Conservation (phyloP, 2,113 vertebrate genomes). For the Siphamia tubifer region DNA sequence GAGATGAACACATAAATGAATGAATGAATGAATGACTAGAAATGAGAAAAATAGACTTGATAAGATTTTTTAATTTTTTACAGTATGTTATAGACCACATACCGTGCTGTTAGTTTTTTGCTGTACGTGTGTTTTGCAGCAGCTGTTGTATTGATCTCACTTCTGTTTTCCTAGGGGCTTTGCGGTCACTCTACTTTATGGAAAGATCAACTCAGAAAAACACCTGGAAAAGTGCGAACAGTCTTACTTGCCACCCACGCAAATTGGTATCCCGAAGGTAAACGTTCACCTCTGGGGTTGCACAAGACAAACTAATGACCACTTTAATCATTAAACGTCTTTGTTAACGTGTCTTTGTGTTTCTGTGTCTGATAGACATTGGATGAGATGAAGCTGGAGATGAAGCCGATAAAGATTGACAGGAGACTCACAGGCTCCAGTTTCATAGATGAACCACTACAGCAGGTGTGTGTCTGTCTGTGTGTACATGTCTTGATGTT, state of each 20-base stretch:
- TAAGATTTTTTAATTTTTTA: too few species aligned
- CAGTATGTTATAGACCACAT: too few species aligned
- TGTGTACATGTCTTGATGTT: neutral
- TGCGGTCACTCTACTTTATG: constrained; percentile 93
- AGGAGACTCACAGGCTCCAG: constrained; percentile 94
- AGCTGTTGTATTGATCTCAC: neutral
- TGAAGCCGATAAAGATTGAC: constrained; percentile 92
- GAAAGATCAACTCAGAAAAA: constrained; percentile 96
- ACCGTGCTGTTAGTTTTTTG: too few species aligned
- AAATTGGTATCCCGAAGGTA: constrained; percentile 92
- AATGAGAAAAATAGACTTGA: too few species aligned
- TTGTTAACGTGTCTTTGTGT: constrained; percentile 5
- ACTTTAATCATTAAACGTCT: neutral
- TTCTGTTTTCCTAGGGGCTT: constrained; percentile 84
- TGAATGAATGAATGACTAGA: too few species aligned
- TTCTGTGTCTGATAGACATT: constrained; percentile 81
- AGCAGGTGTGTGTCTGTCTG: constrained; percentile 83
- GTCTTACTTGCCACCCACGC: constrained; percentile 89
- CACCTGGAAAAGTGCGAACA: constrained; percentile 96
- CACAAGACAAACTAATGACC: neutral
- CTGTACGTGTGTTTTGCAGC: too few species aligned
- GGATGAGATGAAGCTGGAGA: constrained; percentile 96
- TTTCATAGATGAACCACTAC: constrained; percentile 98
- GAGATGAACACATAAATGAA: too few species aligned
- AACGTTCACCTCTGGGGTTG: neutral